Base-by-base conservation (phyloP, 2,888 invertebrate genomes). In the Eucera pruinosa region DNA sequence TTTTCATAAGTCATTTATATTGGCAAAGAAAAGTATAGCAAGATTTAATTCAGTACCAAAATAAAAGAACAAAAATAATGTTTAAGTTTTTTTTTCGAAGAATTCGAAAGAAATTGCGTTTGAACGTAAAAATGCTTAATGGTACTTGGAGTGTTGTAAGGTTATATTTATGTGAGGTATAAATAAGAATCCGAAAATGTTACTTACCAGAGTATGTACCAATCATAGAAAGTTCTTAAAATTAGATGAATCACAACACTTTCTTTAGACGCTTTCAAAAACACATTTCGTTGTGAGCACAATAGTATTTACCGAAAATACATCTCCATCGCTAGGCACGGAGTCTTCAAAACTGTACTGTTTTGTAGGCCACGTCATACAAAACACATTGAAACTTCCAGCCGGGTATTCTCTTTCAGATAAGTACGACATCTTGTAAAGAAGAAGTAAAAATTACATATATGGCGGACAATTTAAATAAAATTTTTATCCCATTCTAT, bases 241-340 rank as follows among this genome's bases (percentile, higher is more conserved):
- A 50, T 70, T 54, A 65, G 58, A 30, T 52, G 27, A 30, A 65
- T 43, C 48, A 61, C 48, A 83, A 88, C 88, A 61, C 61, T 62
- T 62, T 87, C 85, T 85, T 86, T 82, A 89, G 87, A 86, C 89
- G 86, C 88, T 86, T 86, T 69, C 88, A 87, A 89, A 61, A 89
- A 88, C 89, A 89, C 89, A 89, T 89, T 89, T 88, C 88, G 86
- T 89, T 58, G 87, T 83, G 82, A 87, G 85, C 88, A 89, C 83
- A 87, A 87, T 88, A 87, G 88, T 89, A 69, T 88, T 88, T 82
- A 89, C 87, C 88, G 90, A 89, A 89, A 89, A 89, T 87, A 88
- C 89, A 88, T 87, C 91, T 89, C 90, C 90, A 90, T 89, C 86
- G 85, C 89, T 89, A 89, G 89, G 89, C 90, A 90, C 90, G 88